These are phyloP conservation scores for Myanophis thanlyinensis DNA, from an alignment of 2,113 vertebrate species.

Conservation along the genomic window DNA sequence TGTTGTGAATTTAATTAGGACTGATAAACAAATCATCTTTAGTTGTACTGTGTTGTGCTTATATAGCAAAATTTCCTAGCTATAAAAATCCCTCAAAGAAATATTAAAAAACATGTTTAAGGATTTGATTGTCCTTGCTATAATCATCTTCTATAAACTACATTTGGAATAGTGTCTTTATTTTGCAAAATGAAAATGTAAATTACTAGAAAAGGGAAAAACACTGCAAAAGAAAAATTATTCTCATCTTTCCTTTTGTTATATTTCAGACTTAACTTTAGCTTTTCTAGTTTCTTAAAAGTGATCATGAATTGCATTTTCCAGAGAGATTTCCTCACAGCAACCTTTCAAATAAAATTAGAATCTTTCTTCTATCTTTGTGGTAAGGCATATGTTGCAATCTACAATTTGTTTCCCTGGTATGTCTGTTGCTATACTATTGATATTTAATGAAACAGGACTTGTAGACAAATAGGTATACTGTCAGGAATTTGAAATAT, in stretches of 20 bases:
- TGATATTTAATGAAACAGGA: constrained; percentile 66
- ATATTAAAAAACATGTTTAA: not conserved
- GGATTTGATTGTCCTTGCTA: not conserved
- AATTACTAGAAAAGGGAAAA: constrained; percentile 9
- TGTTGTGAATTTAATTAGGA: not conserved
- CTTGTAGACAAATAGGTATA: constrained; percentile 46
- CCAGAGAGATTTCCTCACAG: constrained; percentile 29
- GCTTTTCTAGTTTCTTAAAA: constrained; percentile 28
- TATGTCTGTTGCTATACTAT: constrained; percentile 52
- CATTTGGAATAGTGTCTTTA: not conserved
- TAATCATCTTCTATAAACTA: not conserved
- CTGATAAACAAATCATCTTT: not conserved
- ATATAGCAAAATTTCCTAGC: not conserved
- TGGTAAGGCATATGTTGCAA: constrained; percentile 44
- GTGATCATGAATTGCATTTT: not conserved
- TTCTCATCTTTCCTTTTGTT: not conserved
- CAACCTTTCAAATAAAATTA: constrained; percentile 49
- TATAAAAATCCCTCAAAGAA: not conserved
- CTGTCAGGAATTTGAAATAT: constrained; percentile 58
- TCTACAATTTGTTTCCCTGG: constrained; percentile 41
- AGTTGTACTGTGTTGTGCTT: not conserved
- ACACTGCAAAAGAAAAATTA: constrained; percentile 17
- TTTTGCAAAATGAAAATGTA: not conserved
- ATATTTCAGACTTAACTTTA: constrained; percentile 1
- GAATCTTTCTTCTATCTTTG: constrained; percentile 34